Percentiles rank a stretch among this genome's conserved stretches.
These are phyloP conservation scores for Campylomormyrus numenius DNA, from an alignment of 2,113 vertebrate genomes.

Conservation along the genomic window DNA sequence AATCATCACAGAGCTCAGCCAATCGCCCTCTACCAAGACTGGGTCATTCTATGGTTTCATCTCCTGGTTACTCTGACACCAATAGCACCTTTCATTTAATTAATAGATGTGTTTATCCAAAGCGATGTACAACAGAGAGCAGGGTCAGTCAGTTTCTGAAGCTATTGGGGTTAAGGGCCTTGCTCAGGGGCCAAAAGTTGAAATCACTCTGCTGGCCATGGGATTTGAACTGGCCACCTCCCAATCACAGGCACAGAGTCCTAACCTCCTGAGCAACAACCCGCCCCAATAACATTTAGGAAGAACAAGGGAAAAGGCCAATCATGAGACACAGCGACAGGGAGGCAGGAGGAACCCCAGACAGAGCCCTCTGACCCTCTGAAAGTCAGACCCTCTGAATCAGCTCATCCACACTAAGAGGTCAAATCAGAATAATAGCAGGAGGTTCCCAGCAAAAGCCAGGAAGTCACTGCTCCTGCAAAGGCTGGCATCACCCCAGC, in stretches of 20 bases:
- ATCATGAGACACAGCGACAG: constrained; percentile 38
- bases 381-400: constrained; percentile 44
- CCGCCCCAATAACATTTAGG: background rate
- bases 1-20: background rate
- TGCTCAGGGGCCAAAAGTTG: background rate
- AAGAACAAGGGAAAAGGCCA: background rate
- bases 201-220: background rate
- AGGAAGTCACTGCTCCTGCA: background rate
- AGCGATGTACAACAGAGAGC: background rate
- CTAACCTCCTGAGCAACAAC: background rate
- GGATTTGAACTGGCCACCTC: background rate
- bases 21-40: background rate
- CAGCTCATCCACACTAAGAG: constrained; percentile 14
- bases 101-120: background rate
- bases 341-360: constrained; percentile 43
- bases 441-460: background rate
- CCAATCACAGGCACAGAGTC: background rate
- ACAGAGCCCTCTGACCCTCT: constrained; percentile 28
- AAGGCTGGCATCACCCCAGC: background rate
- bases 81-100: background rate
- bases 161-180: background rate
- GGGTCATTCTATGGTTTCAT: background rate
- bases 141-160: background rate
- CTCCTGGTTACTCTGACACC: background rate
- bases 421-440: constrained; percentile 13